Evolutionary conservation across 2,113 vertebrate species (phyloP), one percentile per base, ranked within the genome.

Genomic region (Aptenodytes patagonicus): DNA sequence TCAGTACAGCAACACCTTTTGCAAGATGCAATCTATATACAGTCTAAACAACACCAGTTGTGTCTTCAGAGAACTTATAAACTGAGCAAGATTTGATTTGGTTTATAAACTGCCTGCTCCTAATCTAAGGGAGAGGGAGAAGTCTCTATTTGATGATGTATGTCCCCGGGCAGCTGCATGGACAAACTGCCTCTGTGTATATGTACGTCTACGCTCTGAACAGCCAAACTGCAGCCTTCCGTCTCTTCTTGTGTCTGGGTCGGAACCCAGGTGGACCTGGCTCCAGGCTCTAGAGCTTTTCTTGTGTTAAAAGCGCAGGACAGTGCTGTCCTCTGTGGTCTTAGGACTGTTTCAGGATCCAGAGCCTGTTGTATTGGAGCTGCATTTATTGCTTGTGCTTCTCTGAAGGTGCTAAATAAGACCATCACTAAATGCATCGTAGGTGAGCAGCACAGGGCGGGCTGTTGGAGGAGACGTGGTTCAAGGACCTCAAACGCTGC

Each of bases 121-220:
- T 86, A 32, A 71, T 36, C 17, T 44, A 18, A 80, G 38, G 12
- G 25, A 83, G 47, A 64, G 31, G 20, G 31, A 21, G 29, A 29
- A 42, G 36, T 40, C 34, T 85, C 18, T 54, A 0, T 24, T 15
- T 47, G 47, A 36, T 73, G 40, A 28, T 1, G 2, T 17, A 10
- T 1, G 1, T 77, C n/a, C 60, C 31, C 3, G 3, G 54, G 46
- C 24, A 80, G 44, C 69, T 70, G 62, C 62, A 32, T 9, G 57
- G 66, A 55, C n/a, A 76, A 10, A 51, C 32, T 71, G 31, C 32
- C 38, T 19, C 34, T 65, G 36, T 61, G 42, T 70, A 6, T 25
- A 7, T 0, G 0, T 15, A 52, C 4, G 2, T 18, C 28, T n/a
- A 4, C 3, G 5, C 32, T 58, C 51, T 55, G 11, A 36, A 7